Percentiles rank a stretch among this genome's conserved stretches.
phyloP scores from a whole-genome alignment of 2,797 vertebrate genomes.

The Danio tinwini region DNA sequence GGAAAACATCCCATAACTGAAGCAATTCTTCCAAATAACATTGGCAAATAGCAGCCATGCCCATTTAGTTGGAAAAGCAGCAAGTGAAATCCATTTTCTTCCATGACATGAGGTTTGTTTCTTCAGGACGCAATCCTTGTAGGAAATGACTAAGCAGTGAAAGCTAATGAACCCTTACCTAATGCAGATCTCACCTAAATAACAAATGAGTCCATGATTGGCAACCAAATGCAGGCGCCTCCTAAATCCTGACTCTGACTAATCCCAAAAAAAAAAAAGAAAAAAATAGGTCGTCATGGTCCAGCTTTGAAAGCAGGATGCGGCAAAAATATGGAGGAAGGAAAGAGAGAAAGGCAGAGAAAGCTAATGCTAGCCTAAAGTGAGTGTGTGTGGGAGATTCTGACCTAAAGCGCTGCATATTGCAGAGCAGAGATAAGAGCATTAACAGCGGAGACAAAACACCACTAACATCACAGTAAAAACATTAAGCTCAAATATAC shows the following conservation, averaged over 20 bases:
- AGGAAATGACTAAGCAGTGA: constrained; percentile 16
- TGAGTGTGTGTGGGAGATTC: constrained; percentile 49
- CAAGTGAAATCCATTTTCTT: neutral
- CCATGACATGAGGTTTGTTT: constrained; percentile 2
- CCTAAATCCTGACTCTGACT: constrained; percentile 12
- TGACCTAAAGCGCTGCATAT: constrained; percentile 64
- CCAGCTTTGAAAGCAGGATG: constrained; percentile 35
- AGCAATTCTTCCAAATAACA: neutral
- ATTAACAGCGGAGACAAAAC: constrained; percentile 67
- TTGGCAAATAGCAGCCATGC: neutral
- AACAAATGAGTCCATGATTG: neutral
- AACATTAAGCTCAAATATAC: constrained; percentile 58
- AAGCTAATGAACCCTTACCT: constrained; percentile 11
- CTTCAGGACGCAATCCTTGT: constrained; percentile 5
- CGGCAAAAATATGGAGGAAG: neutral
- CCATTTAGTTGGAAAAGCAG: constrained; percentile 6
- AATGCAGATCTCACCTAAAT: constrained; percentile 10
- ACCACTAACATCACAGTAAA: constrained; percentile 41
- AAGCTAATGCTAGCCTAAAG: constrained; percentile 37
- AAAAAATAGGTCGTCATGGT: constrained; percentile 36
- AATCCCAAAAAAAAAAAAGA: neutral
- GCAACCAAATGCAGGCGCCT: neutral
- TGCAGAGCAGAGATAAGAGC: constrained; percentile 75
- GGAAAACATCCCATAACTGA: neutral
- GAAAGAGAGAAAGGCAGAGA: neutral